Evolutionary conservation across 2,888 invertebrate genomes (phyloP), one percentile per base, ranked within the genome.

Genomic region (Drosophila sordidula): DNA sequence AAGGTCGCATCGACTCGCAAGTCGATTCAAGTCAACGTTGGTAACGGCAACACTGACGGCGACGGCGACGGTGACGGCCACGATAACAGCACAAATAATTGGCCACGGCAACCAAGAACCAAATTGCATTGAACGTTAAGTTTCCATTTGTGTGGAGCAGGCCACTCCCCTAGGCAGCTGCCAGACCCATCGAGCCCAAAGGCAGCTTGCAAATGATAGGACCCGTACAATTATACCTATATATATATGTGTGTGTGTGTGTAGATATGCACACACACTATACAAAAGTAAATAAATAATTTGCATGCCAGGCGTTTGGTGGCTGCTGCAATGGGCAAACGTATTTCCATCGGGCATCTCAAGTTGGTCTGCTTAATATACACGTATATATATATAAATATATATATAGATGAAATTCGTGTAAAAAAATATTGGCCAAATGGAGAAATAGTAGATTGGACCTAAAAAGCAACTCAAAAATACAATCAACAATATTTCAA

Each of bases 61-160:
- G 50, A 62, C 47, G 69, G 26, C 26, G 41, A 44, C 64, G 65
- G 54, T 70, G 70, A 73, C 51, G 75, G 75, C 78, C 85, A 82
- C 79, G 88, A 81, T 87, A 82, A 82, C 88, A 78, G 79, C 65
- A 64, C 79, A 85, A 87, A 85, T 87, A 87, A 85, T 82, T 81
- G 81, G 85, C 85, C 72, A 72, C 62, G 73, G 66, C 81, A 81
- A 68, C 71, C 56, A 63, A 57, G 39, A 67, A 38, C 62, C 58
- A 72, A 82, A 87, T 81, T 87, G 75, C 82, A 85, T 85, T 75
- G 69, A 87, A 87, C 85, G 75, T 78, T 87, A 56, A 77, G 71
- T 70, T 74, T 74, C 45, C 51, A 47, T 65, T 65, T 75, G 59
- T 66, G 46, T 38, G 34, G 50, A 29, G 49, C 42, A 11, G 14